Conservation (phyloP, 2,888 invertebrate species). For the Trissolcus japonicus region DNA sequence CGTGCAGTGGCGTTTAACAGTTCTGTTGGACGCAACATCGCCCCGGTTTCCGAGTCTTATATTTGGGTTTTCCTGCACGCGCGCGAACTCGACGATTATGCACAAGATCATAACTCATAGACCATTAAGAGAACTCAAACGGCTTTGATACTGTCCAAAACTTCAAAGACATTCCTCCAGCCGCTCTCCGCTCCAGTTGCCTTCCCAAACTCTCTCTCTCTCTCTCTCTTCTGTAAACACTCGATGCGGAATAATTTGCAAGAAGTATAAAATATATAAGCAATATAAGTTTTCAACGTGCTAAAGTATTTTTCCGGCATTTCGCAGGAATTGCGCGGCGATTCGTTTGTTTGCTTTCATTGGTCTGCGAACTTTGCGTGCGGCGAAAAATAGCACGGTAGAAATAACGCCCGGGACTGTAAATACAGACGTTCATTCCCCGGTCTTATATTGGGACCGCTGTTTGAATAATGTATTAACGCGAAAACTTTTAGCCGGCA, state of each 20-base stretch:
- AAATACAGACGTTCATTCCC: conserved; percentile 6
- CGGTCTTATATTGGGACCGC: conserved; percentile 1
- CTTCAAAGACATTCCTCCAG: conserved; percentile 73
- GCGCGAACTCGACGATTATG: conserved; percentile 55
- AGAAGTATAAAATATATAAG: no score
- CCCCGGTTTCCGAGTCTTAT: conserved; percentile 1
- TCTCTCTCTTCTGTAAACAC: background rate
- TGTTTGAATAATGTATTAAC: conserved; percentile 31
- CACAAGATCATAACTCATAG: conserved; percentile 72
- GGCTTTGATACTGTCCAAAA: conserved; percentile 73
- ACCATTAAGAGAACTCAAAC: conserved; percentile 72
- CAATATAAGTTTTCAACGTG: background rate
- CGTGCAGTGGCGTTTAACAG: conserved; percentile 56
- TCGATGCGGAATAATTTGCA: background rate
- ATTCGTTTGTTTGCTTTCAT: conserved; percentile 10
- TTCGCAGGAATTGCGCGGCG: conserved; percentile 13
- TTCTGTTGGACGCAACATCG: conserved; percentile 23
- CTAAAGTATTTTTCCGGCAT: conserved; percentile 15
- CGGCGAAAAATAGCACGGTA: background rate
- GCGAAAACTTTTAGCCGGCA: conserved; percentile 17
- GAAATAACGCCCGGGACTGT: conserved; percentile 1
- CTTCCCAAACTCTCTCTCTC: background rate
- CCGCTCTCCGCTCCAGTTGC: conserved; percentile 62
- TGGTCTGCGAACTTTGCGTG: conserved; percentile 2
- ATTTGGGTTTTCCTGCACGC: conserved; percentile 30